Evolutionary conservation across 2,888 invertebrate species (phyloP).

Genomic region (Orthosia incerta): DNA sequence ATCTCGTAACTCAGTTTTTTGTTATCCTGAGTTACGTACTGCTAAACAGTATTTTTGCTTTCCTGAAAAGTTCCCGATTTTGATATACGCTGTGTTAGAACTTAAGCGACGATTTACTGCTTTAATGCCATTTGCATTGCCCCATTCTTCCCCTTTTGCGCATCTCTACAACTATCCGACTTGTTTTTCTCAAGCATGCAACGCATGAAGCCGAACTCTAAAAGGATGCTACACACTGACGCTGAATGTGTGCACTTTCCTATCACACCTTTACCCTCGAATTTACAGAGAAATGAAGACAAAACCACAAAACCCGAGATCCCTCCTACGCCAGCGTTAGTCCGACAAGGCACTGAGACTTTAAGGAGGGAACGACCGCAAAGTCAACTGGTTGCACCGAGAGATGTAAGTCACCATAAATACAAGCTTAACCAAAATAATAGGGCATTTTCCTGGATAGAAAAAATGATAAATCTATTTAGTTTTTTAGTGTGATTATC

Average conservation of each 20-base stretch:
- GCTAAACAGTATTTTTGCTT: no score
- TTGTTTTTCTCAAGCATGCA: conserved; percentile 18
- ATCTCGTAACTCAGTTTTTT: no score
- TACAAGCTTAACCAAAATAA: neutral
- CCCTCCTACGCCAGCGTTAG: conserved; percentile 78
- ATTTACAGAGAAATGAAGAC: conserved; percentile 74
- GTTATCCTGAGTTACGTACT: no score
- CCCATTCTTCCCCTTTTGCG: neutral
- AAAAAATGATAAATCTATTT: no score
- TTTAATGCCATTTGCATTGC: neutral
- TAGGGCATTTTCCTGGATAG: no score
- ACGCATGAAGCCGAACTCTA: neutral
- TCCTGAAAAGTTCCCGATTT: no score
- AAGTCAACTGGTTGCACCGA: conserved; percentile 83
- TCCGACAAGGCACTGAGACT: conserved; percentile 87
- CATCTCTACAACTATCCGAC: neutral
- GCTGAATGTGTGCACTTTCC: conserved; percentile 20
- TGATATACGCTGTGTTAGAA: no score
- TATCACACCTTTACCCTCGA: conserved; percentile 15
- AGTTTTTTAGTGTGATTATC: no score
- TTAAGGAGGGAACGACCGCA: conserved; percentile 83
- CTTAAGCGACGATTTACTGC: no score
- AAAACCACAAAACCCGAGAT: conserved; percentile 64
- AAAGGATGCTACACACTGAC: neutral
- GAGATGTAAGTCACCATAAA: conserved; percentile 77